Evolutionary conservation across 2,797 vertebrate species (phyloP), one percentile per base, ranked within the genome.

Genomic region (Gambusia yucatana): DNA sequence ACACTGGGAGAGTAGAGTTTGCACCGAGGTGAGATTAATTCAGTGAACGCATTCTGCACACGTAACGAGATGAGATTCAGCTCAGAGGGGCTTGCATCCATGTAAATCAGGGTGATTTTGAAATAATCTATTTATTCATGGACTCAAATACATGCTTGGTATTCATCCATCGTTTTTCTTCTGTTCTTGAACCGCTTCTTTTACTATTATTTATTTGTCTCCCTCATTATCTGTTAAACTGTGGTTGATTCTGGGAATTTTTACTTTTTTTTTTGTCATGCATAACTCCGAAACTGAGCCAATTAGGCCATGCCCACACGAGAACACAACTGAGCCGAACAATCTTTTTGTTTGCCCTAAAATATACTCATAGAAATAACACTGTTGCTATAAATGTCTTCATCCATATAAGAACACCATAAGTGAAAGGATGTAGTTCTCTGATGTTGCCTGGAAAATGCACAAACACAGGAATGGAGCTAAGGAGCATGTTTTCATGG

Each of bases 101-200:
- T 90, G 82, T 86, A 87, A 88, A 89, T 91, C 77, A 87, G 83
- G 22, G 28, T 7, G 70, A 52, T 30, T 87, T 86, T 84, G 59
- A 87, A 44, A 43, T 78, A 75, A 86, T 87, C 85, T 75, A 57
- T 81, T 81, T 67, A 87, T 87, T 73, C 75, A 36, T 28, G 55
- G 39, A 59, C 73, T 78, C 41, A 76, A 77, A 74, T 20, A 10
- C 73, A 63, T 9, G 11, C 16, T 70, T 71, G 22, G n/a, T 77
- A 41, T 79, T 76, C 76, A 16, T 74, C 25, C 52, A 4, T 81
- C 52, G 13, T 81, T 59, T 48, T 81, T 70, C 72, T 44, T 63
- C 33, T 63, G 33, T 39, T 67, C 9, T 67, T 67, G 20, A 67
- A 41, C 33, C 14, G 22, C 33, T 36, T 65, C 17, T 36, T 36